phyloP scores from a whole-genome alignment of 2,113 vertebrate species.

The Arothron firmamentum region DNA sequence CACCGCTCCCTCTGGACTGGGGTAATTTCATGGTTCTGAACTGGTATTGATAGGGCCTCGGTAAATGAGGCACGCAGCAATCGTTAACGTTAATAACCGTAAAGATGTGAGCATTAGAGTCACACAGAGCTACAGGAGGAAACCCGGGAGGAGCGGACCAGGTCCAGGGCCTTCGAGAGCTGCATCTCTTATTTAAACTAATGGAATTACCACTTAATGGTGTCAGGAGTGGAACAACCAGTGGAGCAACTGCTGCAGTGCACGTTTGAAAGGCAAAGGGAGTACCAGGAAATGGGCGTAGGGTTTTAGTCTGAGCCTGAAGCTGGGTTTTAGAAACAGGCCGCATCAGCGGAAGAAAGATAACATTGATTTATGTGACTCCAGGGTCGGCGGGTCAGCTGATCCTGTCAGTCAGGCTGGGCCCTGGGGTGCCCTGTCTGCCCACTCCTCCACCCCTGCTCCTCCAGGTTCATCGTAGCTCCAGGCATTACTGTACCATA shows the following conservation, averaged over 20 bases:
- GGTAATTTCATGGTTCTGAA: constrained; percentile 77
- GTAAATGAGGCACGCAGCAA: constrained; percentile 72
- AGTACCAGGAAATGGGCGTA: constrained; percentile 3
- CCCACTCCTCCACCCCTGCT: neutral
- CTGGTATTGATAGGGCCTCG: constrained; percentile 73
- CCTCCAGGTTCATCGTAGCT: constrained; percentile 37
- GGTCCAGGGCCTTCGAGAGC: constrained; percentile 35
- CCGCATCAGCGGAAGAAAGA: constrained; percentile 34
- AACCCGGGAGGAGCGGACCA: constrained; percentile 70
- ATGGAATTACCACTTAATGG: constrained; percentile 69
- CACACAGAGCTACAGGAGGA: constrained; percentile 60
- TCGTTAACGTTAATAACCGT: constrained; percentile 76
- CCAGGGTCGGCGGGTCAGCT: constrained; percentile 56
- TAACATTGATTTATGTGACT: constrained; percentile 57
- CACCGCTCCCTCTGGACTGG: constrained; percentile 63
- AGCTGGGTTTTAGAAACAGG: constrained; percentile 34
- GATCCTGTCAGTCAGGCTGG: constrained; percentile 58
- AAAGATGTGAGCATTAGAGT: constrained; percentile 72
- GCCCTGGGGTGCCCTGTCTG: constrained; percentile 19
- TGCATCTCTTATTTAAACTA: constrained; percentile 55
- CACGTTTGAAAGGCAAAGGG: constrained; percentile 23
- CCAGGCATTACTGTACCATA: constrained; percentile 31
- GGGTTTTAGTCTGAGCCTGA: neutral
- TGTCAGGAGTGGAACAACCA: constrained; percentile 55
- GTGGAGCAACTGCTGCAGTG: constrained; percentile 22